Percentiles rank a stretch among this genome's conserved stretches.
These are phyloP conservation scores for Tetragonula clypearis DNA, from an alignment of 1,140 invertebrate species.

Conservation along the genomic window DNA sequence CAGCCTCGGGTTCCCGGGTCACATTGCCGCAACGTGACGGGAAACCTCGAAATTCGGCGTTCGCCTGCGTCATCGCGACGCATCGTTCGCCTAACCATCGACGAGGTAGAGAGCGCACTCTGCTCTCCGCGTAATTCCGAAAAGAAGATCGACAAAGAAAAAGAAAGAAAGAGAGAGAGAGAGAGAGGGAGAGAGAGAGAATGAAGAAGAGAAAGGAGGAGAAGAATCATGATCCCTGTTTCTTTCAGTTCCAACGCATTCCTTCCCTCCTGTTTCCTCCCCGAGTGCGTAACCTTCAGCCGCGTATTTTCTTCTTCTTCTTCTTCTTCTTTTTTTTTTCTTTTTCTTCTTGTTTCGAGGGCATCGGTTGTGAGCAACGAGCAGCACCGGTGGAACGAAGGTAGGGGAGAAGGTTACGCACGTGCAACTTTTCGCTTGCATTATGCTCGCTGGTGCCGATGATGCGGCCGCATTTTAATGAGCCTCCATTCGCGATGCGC, in stretches of 20 bases:
- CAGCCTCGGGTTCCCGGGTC: constrained; percentile 47
- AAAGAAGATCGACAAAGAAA: background rate
- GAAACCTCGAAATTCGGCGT: constrained; percentile 40
- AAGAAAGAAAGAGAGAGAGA: too few species aligned
- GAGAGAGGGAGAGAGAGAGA: too few species aligned
- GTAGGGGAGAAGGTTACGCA: constrained; percentile 22
- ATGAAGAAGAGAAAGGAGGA: too few species aligned
- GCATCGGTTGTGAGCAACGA: constrained; percentile 34
- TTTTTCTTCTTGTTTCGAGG: background rate
- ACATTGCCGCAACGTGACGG: constrained; percentile 59
- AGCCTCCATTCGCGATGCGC: background rate
- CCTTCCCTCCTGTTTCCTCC: constrained; percentile 43
- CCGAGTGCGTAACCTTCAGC: constrained; percentile 55
- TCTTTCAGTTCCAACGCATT: constrained; percentile 52
- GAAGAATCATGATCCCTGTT: background rate
- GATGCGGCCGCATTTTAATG: constrained; percentile 30
- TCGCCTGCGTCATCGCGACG: constrained; percentile 17
- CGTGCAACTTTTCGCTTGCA: constrained; percentile 29
- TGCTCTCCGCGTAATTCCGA: too few species aligned
- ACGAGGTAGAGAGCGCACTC: background rate
- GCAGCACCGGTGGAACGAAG: background rate
- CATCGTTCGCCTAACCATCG: background rate
- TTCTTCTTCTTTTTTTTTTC: too few species aligned
- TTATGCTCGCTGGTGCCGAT: constrained; percentile 13
- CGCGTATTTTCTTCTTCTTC: background rate